phyloP scores from a whole-genome alignment of 2,797 vertebrate genomes.

The Salarias fasciatus region DNA sequence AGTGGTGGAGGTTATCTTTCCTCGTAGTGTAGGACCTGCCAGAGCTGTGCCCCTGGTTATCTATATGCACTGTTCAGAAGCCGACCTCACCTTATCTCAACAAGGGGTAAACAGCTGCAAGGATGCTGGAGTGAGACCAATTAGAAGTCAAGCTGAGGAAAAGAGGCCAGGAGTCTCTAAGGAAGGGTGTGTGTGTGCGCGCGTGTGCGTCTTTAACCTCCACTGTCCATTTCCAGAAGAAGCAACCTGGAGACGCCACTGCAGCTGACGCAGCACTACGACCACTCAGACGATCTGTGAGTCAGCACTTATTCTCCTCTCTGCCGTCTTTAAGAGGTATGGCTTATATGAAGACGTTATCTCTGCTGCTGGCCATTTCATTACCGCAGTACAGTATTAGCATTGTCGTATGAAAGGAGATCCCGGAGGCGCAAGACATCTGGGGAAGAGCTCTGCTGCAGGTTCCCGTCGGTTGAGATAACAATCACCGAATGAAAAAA shows the following conservation, averaged over 20 bases:
- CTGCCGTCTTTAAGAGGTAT: constrained; percentile 46
- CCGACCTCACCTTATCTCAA: constrained; percentile 51
- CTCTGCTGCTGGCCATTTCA: constrained; percentile 43
- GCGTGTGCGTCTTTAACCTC: background rate
- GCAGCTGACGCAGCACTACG: constrained; percentile 52
- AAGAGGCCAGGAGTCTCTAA: constrained; percentile 37
- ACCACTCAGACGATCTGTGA: constrained; percentile 56
- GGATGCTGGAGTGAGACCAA: constrained; percentile 50
- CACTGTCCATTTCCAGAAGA: constrained; percentile 28
- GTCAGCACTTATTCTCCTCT: constrained; percentile 56
- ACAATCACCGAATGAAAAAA: background rate
- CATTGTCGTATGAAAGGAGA: constrained; percentile 8
- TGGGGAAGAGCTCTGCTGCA: constrained; percentile 1
- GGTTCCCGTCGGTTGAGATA: constrained; percentile 1
- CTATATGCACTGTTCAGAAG: constrained; percentile 39
- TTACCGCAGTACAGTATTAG: constrained; percentile 49
- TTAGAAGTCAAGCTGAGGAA: constrained; percentile 54
- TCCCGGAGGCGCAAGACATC: constrained; percentile 34
- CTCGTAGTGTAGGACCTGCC: constrained; percentile 26
- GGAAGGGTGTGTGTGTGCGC: constrained; percentile 2
- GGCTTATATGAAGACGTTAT: constrained; percentile 37
- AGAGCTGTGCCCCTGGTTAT: constrained; percentile 15
- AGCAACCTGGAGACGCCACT: constrained; percentile 44
- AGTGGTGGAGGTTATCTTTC: constrained; percentile 7
- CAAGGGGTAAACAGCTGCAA: constrained; percentile 57